phyloP scores from a whole-genome alignment of 1,140 invertebrate genomes.

The Heliothis subflexa region DNA sequence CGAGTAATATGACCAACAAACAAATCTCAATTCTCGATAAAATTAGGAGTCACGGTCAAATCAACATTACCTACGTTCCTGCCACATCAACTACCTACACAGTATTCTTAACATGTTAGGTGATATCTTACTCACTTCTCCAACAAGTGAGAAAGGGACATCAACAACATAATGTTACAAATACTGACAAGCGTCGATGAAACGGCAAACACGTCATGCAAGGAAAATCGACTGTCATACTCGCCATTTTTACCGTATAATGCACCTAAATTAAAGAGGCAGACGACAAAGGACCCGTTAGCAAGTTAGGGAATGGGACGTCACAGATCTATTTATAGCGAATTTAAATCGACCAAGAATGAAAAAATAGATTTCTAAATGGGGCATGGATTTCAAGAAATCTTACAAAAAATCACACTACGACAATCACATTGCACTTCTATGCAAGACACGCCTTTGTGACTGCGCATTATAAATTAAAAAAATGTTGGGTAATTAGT shows the following conservation, averaged over 20 bases:
- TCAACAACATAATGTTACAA: conserved; percentile 28
- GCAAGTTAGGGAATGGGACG: neutral
- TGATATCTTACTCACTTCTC: neutral
- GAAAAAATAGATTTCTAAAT: neutral
- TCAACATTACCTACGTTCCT: neutral
- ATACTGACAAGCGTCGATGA: conserved; percentile 7
- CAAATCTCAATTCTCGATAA: conserved; percentile 7
- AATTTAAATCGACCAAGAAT: neutral
- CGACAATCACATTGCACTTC: conserved; percentile 13
- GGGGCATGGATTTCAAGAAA: neutral
- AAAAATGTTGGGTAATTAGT: conserved; percentile 22
- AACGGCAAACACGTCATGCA: conserved; percentile 57
- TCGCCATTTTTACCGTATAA: conserved; percentile 68
- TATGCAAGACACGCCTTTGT: conserved; percentile 15
- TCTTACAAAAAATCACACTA: conserved; percentile 25
- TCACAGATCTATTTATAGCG: conserved; percentile 40
- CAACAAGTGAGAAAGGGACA: conserved; percentile 32
- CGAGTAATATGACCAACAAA: neutral
- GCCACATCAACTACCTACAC: neutral
- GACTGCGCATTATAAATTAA: conserved; percentile 26
- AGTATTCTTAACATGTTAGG: conserved; percentile 11
- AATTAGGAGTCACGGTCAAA: conserved; percentile 13
- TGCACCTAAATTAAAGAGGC: conserved; percentile 61
- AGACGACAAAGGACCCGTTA: neutral
- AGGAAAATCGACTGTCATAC: conserved; percentile 53